Evolutionary conservation across 2,113 vertebrate genomes (phyloP).

Genomic region (Epinephelus fuscoguttatus): DNA sequence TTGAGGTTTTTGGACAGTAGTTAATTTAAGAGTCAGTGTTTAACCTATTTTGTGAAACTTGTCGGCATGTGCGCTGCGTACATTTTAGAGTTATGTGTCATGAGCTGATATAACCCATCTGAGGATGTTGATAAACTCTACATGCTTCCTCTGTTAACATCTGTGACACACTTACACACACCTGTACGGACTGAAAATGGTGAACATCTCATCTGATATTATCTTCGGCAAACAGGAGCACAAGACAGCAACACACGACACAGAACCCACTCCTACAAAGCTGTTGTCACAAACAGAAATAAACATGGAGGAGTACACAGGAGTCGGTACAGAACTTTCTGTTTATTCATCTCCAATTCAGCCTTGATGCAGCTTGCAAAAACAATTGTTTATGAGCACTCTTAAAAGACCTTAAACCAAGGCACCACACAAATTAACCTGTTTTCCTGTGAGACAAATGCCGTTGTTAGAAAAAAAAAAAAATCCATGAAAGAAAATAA

Average conservation of each 20-base stretch:
- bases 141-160: constrained; percentile 58
- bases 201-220: constrained; percentile 44
- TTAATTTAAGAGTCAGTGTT: not conserved
- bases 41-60: constrained; percentile 37
- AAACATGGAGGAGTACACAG: not conserved
- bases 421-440: not conserved
- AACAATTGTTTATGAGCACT: not conserved
- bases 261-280: not conserved
- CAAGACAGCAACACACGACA: not conserved
- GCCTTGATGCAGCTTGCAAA: not conserved
- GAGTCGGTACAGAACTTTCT: constrained; percentile 48
- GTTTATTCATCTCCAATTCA: constrained; percentile 62
- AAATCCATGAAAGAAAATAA: not conserved
- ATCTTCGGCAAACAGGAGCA: constrained; percentile 15
- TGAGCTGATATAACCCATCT: constrained; percentile 10
- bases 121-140: constrained; percentile 37
- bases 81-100: not conserved
- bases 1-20: not conserved
- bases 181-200: constrained; percentile 49
- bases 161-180: constrained; percentile 74
- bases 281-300: not conserved
- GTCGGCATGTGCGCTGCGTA: not conserved
- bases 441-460: not conserved
- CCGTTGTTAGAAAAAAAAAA: not conserved
- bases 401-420: constrained; percentile 6